Evolutionary conservation across 2,888 invertebrate genomes (phyloP).

Genomic region (Sisyra nigra): DNA sequence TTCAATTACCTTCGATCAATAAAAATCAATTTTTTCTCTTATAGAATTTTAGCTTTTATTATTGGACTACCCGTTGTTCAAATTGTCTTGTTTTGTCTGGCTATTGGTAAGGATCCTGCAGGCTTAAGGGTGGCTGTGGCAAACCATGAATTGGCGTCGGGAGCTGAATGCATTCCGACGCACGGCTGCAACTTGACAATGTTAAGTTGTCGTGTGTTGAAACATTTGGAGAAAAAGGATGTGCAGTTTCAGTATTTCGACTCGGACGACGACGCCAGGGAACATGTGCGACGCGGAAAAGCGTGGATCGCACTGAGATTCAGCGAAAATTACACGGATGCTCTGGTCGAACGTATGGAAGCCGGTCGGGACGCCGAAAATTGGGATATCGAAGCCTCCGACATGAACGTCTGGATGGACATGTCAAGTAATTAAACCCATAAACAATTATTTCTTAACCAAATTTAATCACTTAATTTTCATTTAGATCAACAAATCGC

Average conservation of each 20-base stretch:
- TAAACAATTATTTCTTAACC: neutral
- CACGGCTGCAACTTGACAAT: slow-evolving; percentile 42
- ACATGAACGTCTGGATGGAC: slow-evolving; percentile 58
- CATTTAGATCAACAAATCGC: slow-evolving; percentile 76
- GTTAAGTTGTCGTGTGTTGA: slow-evolving; percentile 65
- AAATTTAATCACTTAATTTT: neutral
- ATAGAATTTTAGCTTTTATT: slow-evolving; percentile 67
- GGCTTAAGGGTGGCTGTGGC: slow-evolving; percentile 63
- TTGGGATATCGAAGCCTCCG: slow-evolving; percentile 42
- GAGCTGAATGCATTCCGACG: slow-evolving; percentile 21
- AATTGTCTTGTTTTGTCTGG: slow-evolving; percentile 73
- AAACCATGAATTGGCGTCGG: slow-evolving; percentile 51
- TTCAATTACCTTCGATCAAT: neutral
- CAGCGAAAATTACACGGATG: slow-evolving; percentile 55
- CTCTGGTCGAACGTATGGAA: slow-evolving; percentile 43
- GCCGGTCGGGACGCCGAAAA: slow-evolving; percentile 38
- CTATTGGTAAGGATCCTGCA: slow-evolving; percentile 74
- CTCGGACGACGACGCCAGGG: slow-evolving; percentile 41
- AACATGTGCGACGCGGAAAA: slow-evolving; percentile 49
- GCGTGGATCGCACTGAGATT: slow-evolving; percentile 67
- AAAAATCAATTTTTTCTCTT: slow-evolving; percentile 14
- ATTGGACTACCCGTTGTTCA: slow-evolving; percentile 73
- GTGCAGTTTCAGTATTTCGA: slow-evolving; percentile 36
- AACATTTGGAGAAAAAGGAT: slow-evolving; percentile 48
- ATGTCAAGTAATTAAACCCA: slow-evolving; percentile 54